Evolutionary conservation across 1,140 invertebrate species (phyloP).

Genomic region (Piezodorus guildinii): DNA sequence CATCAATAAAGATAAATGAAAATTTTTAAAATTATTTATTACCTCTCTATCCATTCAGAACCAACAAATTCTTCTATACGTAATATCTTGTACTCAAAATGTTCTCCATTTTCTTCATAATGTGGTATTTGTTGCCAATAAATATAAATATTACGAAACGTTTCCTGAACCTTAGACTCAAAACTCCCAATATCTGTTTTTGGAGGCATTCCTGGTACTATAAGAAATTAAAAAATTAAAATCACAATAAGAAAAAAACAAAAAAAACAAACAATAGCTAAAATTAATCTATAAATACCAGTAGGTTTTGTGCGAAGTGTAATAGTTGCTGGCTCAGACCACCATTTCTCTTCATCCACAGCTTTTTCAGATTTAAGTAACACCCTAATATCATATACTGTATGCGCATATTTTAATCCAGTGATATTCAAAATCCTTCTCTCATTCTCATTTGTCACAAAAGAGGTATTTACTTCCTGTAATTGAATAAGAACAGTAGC

Average conservation of each 20-base stretch:
- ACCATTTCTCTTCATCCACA: slow-evolving; percentile 45
- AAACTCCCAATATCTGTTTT: slow-evolving; percentile 51
- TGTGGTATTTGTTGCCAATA: slow-evolving; percentile 56
- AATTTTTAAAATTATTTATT: no score
- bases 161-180: slow-evolving; percentile 38
- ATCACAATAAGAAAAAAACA: neutral
- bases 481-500: slow-evolving; percentile 25
- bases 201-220: slow-evolving; percentile 44
- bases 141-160: slow-evolving; percentile 44
- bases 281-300: slow-evolving; percentile 30
- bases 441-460: slow-evolving; percentile 27
- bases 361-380: slow-evolving; percentile 44
- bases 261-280: neutral
- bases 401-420: slow-evolving; percentile 48
- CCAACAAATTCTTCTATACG: slow-evolving; percentile 34
- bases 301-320: slow-evolving; percentile 46
- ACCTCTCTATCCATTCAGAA: slow-evolving; percentile 3
- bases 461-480: slow-evolving; percentile 34
- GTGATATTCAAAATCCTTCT: slow-evolving; percentile 42
- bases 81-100: slow-evolving; percentile 38
- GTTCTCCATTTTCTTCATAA: slow-evolving; percentile 45
- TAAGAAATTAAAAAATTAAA: slow-evolving; percentile 26
- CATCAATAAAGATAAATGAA: neutral
- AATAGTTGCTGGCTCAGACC: slow-evolving; percentile 47
- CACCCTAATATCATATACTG: slow-evolving; percentile 53